Conservation (phyloP, 2,888 invertebrate species). For the Rhogogaster chlorosoma region DNA sequence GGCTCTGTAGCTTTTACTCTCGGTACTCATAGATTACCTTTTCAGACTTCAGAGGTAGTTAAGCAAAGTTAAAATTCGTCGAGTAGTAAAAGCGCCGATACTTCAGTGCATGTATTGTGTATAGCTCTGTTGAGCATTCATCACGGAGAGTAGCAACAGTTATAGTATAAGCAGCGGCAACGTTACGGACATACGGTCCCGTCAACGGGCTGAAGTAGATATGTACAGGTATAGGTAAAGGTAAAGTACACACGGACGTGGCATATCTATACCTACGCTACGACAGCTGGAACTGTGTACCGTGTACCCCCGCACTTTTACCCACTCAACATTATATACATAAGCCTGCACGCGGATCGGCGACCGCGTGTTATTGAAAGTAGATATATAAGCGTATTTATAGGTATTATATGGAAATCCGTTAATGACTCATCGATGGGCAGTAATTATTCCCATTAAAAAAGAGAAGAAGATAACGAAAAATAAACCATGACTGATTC, state of each 20-base stretch:
- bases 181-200: conserved; percentile 12
- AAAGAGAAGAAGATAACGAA: not conserved
- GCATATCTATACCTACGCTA: not conserved
- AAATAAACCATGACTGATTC: conserved; percentile 55
- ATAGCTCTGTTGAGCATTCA: conserved; percentile 3
- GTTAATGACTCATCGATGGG: conserved; percentile 12
- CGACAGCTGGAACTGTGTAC: conserved; percentile 32
- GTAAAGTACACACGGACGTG: conserved; percentile 12
- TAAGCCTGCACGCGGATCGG: conserved; percentile 33
- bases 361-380: conserved; percentile 38
- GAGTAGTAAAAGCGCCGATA: not conserved
- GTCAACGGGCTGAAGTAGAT: conserved; percentile 41
- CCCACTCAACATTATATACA: conserved; percentile 13
- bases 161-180: conserved; percentile 2
- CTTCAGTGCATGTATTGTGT: not conserved
- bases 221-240: conserved; percentile 8
- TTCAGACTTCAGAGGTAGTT: not conserved
- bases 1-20: not conserved
- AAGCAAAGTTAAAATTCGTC: not conserved
- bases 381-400: not conserved
- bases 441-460: not conserved
- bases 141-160: conserved; percentile 20
- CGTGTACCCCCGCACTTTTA: conserved; percentile 1
- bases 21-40: not conserved
- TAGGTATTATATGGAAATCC: not conserved